A percentile compares a stretch with the other conserved stretches of the same genome.
These are phyloP conservation scores for Scrobipalpa atriplicella DNA, from an alignment of 2,888 invertebrate genomes.

Conservation along the genomic window DNA sequence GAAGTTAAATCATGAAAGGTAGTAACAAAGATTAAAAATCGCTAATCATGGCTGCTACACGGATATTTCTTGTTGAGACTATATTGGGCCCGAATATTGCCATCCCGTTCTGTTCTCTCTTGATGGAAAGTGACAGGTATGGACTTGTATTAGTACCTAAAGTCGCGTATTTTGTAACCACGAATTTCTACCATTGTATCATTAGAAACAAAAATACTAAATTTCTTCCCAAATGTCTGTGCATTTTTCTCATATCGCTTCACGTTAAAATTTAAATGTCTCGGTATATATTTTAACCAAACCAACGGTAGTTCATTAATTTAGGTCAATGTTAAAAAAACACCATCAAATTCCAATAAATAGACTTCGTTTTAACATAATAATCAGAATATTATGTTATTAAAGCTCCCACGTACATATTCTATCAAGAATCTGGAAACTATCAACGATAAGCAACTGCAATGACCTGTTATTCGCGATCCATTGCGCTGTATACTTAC, in stretches of 20 bases:
- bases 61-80: too few species aligned
- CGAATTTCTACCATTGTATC: too few species aligned
- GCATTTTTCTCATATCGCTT: neutral
- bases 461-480: neutral
- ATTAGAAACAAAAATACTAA: too few species aligned
- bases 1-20: too few species aligned
- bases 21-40: too few species aligned
- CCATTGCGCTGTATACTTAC: neutral
- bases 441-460: neutral
- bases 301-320: slow-evolving; percentile 11
- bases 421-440: neutral
- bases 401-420: slow-evolving; percentile 22
- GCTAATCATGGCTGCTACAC: too few species aligned
- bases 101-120: too few species aligned
- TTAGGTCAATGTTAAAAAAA: slow-evolving; percentile 19
- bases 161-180: too few species aligned
- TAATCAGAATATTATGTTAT: slow-evolving; percentile 3
- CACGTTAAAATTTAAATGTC: neutral
- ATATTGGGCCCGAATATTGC: too few species aligned
- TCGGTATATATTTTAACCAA: neutral
- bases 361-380: slow-evolving; percentile 17
- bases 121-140: too few species aligned
- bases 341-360: slow-evolving; percentile 9
- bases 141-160: too few species aligned
- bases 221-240: neutral